Evolutionary conservation across 2,888 invertebrate species (phyloP).

Genomic region (Pachliopta kotzebuea): DNA sequence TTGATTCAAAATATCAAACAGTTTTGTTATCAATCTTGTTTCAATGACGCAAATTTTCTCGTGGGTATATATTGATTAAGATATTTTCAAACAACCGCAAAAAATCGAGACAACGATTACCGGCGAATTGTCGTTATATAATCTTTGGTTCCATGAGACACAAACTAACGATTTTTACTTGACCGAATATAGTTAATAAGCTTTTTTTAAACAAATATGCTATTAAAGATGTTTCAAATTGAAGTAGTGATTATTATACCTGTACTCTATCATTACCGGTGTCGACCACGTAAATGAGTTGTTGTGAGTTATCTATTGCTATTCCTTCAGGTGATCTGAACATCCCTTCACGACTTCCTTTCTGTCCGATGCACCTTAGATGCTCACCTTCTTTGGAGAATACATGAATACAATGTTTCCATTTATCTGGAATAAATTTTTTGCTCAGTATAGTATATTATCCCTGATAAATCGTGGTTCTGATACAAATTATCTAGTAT

Average conservation of each 20-base stretch:
- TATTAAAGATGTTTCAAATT: too few species aligned
- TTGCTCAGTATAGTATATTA: background rate
- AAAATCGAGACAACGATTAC: background rate
- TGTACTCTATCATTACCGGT: constrained; percentile 88
- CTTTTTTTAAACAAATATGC: too few species aligned
- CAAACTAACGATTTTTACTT: background rate
- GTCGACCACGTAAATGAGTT: constrained; percentile 86
- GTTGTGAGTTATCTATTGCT: constrained; percentile 75
- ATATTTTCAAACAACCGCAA: background rate
- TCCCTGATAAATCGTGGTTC: too few species aligned
- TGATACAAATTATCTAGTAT: too few species aligned
- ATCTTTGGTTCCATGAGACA: background rate
- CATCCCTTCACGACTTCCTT: constrained; percentile 82
- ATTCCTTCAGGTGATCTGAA: constrained; percentile 88
- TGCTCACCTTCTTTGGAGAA: constrained; percentile 83
- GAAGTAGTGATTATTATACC: constrained; percentile 41
- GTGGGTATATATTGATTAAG: too few species aligned
- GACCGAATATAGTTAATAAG: too few species aligned
- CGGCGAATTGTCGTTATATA: background rate
- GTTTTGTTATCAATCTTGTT: background rate
- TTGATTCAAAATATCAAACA: background rate
- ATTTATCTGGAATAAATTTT: constrained; percentile 78
- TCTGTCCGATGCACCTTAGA: constrained; percentile 81
- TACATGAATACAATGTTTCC: constrained; percentile 85
- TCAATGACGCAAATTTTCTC: background rate